Conservation (phyloP, 2,113 vertebrate genomes). For the Colossoma macropomum region DNA sequence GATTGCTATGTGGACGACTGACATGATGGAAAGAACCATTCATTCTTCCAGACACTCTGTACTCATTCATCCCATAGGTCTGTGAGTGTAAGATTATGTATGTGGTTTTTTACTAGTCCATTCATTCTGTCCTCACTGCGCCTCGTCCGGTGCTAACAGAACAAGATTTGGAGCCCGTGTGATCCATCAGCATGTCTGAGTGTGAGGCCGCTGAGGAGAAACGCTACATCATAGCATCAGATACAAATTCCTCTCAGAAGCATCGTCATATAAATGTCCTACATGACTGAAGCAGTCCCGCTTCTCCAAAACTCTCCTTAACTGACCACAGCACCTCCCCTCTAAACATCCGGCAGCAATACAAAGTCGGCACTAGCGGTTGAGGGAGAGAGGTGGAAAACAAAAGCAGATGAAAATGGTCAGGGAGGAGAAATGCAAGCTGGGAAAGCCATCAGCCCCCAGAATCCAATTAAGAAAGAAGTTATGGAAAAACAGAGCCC, state of each 20-base stretch:
- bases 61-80: neutral
- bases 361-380: neutral
- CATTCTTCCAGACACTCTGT: conserved; percentile 11
- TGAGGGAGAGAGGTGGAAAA: conserved; percentile 30
- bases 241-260: conserved; percentile 7
- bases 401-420: conserved; percentile 45
- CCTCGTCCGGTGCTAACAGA: conserved; percentile 20
- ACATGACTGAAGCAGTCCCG: neutral
- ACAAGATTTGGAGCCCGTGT: conserved; percentile 15
- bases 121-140: neutral
- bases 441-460: conserved; percentile 70
- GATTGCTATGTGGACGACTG: neutral
- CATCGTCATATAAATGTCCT: conserved; percentile 30
- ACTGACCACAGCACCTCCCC: neutral
- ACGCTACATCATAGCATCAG: conserved; percentile 5
- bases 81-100: neutral
- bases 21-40: conserved; percentile 13
- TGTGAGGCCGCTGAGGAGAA: conserved; percentile 17
- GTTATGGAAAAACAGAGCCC: conserved; percentile 65
- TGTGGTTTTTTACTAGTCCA: neutral
- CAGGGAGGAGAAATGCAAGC: conserved; percentile 45
- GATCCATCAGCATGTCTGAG: conserved; percentile 31
- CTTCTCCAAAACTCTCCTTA: neutral
- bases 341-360: conserved; percentile 47
- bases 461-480: conserved; percentile 67